Conservation (phyloP, 2,888 invertebrate genomes). For the Dioctria linearis region DNA sequence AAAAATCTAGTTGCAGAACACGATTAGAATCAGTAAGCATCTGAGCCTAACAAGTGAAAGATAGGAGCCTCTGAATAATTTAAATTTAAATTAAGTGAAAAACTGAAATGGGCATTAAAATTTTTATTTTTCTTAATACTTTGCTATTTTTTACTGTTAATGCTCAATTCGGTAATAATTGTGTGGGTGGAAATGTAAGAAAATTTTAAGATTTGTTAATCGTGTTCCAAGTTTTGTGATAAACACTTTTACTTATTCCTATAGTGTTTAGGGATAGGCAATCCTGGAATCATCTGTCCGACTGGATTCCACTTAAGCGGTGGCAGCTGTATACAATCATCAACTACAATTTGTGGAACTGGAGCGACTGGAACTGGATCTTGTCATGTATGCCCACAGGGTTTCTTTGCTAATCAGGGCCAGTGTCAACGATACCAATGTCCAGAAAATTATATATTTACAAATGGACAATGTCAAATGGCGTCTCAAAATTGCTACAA, state of each 20-base stretch:
- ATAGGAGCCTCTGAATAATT: background rate
- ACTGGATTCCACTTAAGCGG: background rate
- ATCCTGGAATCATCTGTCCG: background rate
- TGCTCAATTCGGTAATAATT: background rate
- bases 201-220: background rate
- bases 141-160: background rate
- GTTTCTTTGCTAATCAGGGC: background rate
- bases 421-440: conserved; percentile 25
- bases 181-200: conserved; percentile 8
- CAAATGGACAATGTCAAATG: background rate
- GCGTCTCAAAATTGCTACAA: background rate
- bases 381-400: conserved; percentile 1
- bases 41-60: background rate
- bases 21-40: conserved; percentile 17
- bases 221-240: too few species aligned
- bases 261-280: background rate
- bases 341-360: background rate
- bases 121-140: background rate
- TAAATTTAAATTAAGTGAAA: background rate
- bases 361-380: background rate
- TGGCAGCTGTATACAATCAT: background rate
- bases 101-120: background rate
- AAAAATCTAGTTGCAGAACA: conserved; percentile 10
- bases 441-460: conserved; percentile 25
- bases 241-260: background rate